Evolutionary conservation across 2,888 invertebrate genomes (phyloP).

Genomic region (Platerodrilus igneus): DNA sequence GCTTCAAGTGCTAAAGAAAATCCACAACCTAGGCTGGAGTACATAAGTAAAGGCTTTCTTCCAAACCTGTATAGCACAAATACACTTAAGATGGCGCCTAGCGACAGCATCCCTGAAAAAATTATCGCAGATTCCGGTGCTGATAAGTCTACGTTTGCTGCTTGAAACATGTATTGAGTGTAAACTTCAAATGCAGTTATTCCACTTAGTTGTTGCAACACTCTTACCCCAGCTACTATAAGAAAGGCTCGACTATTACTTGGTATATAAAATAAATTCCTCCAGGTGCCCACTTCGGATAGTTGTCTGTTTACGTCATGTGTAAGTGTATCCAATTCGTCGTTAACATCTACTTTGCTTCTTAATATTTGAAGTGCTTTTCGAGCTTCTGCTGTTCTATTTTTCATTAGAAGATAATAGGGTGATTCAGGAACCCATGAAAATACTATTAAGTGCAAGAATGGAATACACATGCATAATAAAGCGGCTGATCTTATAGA

Average conservation of each 20-base stretch:
- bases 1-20: too few relatives aligned
- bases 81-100: too few relatives aligned
- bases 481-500: too few relatives aligned
- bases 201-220: constrained; percentile 36
- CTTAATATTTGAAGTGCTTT: constrained; percentile 30
- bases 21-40: too few relatives aligned
- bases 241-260: constrained; percentile 35
- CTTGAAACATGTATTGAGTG: constrained; percentile 36
- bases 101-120: constrained; percentile 29
- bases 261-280: constrained; percentile 32
- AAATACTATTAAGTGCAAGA: too few relatives aligned
- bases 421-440: constrained; percentile 61
- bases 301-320: constrained; percentile 36
- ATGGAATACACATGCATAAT: too few relatives aligned
- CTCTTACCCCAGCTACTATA: constrained; percentile 34
- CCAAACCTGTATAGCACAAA: too few relatives aligned
- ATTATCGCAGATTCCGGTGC: constrained; percentile 37
- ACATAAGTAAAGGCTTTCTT: too few relatives aligned
- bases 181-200: constrained; percentile 32
- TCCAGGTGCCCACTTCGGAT: constrained; percentile 37
- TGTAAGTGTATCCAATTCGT: constrained; percentile 31
- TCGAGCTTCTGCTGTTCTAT: constrained; percentile 31
- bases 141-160: constrained; percentile 34
- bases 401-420: constrained; percentile 35
- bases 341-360: constrained; percentile 30